Conservation (phyloP, 2,113 vertebrate species). For the Nothocercus julius region DNA sequence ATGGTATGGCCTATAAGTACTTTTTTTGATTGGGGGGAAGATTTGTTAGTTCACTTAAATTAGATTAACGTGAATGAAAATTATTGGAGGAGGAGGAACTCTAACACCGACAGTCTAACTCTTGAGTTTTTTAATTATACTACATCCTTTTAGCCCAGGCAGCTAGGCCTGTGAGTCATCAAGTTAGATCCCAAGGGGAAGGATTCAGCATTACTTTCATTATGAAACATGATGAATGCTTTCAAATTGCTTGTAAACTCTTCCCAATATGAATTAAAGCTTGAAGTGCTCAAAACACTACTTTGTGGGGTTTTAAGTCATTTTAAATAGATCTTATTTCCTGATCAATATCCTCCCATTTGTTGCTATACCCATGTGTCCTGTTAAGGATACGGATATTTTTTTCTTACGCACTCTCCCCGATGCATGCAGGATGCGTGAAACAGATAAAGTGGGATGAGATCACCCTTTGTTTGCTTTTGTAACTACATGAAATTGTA, state of each 20-base stretch:
- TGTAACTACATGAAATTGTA: conserved; percentile 27
- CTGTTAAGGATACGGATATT: conserved; percentile 26
- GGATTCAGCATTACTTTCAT: neutral
- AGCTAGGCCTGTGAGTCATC: neutral
- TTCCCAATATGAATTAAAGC: conserved; percentile 41
- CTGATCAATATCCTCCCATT: conserved; percentile 34
- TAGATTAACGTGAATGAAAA: neutral
- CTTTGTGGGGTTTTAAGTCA: neutral
- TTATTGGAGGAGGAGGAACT: neutral
- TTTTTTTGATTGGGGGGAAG: neutral
- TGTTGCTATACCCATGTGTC: neutral
- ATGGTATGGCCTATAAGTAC: neutral
- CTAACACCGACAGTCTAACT: neutral
- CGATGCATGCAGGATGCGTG: neutral
- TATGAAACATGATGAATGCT: neutral
- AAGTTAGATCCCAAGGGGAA: neutral
- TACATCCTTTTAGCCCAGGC: neutral
- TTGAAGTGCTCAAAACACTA: conserved; percentile 8
- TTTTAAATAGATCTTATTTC: conserved; percentile 42
- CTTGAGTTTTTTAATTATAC: neutral
- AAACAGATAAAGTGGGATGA: conserved; percentile 48
- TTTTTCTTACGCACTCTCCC: neutral
- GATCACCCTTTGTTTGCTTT: conserved; percentile 33
- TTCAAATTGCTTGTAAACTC: conserved; percentile 34
- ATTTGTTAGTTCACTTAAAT: neutral